phyloP scores from a whole-genome alignment of 2,113 vertebrate genomes.

The zebrafish (Danio rerio) region GRCz12tu NC_133178.1:34586501-34587000 shows the following conservation, averaged over 20 bases:
- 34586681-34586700: constrained; percentile 9
- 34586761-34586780: constrained; percentile 38
- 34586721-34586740: constrained; percentile 25
- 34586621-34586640: background rate
- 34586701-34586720: background rate
- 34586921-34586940: constrained; percentile 15
- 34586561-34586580: constrained; percentile 15
- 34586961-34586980: constrained; percentile 23
- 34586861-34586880: constrained; percentile 7
- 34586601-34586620: constrained; percentile 16
- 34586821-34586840: background rate
- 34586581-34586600: constrained; percentile 1
- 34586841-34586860: background rate
- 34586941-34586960: background rate
- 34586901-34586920: constrained; percentile 2
- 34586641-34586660: constrained; percentile 25
- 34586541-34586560: background rate
- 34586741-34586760: constrained; percentile 14
- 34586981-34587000: background rate
- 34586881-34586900: background rate
- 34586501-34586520: background rate
- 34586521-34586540: background rate
- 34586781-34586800: constrained; percentile 30
- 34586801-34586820: background rate
- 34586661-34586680: constrained; percentile 18